A percentile compares a stretch with the other conserved stretches of the same genome.
phyloP scores from a whole-genome alignment of 64 coral and sea anemone species.

The Orbicella faveolata region DNA sequence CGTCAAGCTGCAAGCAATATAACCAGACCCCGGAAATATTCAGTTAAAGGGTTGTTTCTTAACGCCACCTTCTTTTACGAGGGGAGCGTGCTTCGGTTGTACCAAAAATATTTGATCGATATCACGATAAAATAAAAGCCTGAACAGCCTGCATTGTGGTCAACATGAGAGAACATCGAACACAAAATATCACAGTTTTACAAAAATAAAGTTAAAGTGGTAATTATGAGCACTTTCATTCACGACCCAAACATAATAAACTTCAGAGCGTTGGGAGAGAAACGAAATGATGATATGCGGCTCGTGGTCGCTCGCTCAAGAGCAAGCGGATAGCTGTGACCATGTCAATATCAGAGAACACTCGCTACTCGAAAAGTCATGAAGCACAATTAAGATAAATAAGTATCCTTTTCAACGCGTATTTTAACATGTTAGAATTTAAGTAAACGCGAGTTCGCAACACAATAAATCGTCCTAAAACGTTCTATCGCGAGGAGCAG shows the following conservation, averaged over 20 bases:
- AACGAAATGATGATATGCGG: not conserved
- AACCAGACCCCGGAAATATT: slow-evolving; percentile 7
- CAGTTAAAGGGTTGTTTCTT: slow-evolving; percentile 7
- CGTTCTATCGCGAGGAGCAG: not conserved
- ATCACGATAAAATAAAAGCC: no score
- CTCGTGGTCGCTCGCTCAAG: not conserved
- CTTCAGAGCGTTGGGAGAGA: not conserved
- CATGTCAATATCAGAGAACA: slow-evolving; percentile 15
- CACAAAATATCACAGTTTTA: not conserved
- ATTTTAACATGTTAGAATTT: slow-evolving; percentile 31
- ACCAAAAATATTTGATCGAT: not conserved
- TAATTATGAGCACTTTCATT: not conserved
- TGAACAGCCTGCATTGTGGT: not conserved
- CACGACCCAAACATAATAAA: not conserved
- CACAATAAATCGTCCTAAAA: not conserved
- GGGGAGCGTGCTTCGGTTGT: not conserved
- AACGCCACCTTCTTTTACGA: not conserved
- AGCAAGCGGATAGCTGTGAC: not conserved
- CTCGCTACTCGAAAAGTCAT: slow-evolving; percentile 38
- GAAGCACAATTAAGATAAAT: slow-evolving; percentile 37
- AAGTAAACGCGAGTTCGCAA: slow-evolving; percentile 13
- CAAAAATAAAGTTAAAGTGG: slow-evolving; percentile 16
- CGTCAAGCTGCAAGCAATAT: not conserved
- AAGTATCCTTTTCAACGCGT: slow-evolving; percentile 24
- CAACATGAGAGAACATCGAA: not conserved